Evolutionary conservation across 35 echinoderm and acorn worm genomes (phyloP).

Genomic region (Apostichopus parvimensis): DNA sequence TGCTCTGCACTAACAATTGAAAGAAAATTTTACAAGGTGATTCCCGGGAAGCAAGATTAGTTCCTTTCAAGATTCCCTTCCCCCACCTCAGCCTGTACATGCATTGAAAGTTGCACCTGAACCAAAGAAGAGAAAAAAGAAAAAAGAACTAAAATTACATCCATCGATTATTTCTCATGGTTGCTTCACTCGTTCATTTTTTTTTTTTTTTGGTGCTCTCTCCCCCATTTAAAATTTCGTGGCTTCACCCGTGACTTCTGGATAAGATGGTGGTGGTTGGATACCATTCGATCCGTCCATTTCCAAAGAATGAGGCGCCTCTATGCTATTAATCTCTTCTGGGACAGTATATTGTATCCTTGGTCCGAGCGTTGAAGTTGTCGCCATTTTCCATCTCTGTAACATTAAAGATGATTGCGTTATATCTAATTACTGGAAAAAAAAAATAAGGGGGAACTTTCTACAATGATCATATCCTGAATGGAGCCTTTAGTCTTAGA

Average conservation of each 20-base stretch:
- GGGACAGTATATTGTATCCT: not conserved
- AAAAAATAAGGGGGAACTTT: not conserved
- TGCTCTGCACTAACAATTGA: no score
- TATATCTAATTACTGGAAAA: no score
- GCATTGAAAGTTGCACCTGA: not conserved
- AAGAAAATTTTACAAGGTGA: no score
- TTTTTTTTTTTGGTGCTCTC: no score
- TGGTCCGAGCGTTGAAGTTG: slow-evolving; percentile 15
- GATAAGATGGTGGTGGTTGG: slow-evolving; percentile 17
- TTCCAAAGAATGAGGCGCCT: not conserved
- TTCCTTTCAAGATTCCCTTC: no score
- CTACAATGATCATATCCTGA: not conserved
- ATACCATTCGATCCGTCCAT: not conserved
- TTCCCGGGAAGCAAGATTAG: no score
- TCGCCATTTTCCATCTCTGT: slow-evolving; percentile 31
- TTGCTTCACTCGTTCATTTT: not conserved
- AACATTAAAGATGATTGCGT: not conserved
- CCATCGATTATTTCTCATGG: not conserved
- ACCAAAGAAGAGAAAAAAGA: not conserved
- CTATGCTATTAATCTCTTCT: not conserved
- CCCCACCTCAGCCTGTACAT: not conserved
- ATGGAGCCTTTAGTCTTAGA: no score
- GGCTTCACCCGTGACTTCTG: slow-evolving; percentile 25
- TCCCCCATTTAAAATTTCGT: not conserved
- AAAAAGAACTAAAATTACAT: not conserved